Percentiles rank a stretch among this genome's conserved stretches.
Evolutionary conservation across 2,797 vertebrate species (phyloP).

Genomic region (Myotis daubentonii): DNA sequence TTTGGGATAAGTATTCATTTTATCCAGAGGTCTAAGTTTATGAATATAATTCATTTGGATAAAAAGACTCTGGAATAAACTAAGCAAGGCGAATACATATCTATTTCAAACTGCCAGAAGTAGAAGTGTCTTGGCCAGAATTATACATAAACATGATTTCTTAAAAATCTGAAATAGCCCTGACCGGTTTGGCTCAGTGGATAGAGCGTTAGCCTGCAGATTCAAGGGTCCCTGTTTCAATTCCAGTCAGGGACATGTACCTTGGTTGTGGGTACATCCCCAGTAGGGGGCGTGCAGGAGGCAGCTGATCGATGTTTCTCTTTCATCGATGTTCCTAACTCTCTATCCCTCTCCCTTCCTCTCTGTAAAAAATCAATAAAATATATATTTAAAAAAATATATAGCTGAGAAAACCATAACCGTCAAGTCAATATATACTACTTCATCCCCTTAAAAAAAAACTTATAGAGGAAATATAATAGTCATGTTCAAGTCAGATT

Average conservation of each 20-base stretch:
- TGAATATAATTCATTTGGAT: neutral
- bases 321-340: no score
- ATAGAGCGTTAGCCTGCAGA: no score
- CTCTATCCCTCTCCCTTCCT: no score
- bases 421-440: slow-evolving; percentile 3
- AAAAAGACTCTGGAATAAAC: slow-evolving; percentile 39
- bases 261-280: no score
- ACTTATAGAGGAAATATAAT: neutral
- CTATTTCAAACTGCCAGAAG: neutral
- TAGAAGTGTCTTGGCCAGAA: neutral
- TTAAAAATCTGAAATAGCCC: slow-evolving; percentile 32
- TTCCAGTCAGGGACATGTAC: no score
- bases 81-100: neutral
- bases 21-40: neutral
- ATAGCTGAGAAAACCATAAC: neutral
- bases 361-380: no score
- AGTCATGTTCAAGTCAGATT: neutral
- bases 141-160: neutral
- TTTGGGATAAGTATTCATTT: neutral
- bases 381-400: neutral
- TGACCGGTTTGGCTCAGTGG: no score
- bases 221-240: no score
- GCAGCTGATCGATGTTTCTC: no score
- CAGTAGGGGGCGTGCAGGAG: no score
- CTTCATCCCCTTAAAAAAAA: neutral